Evolutionary conservation across 2,888 invertebrate species (phyloP), one percentile per base, ranked within the genome.

Genomic region (Leptopterna dolabrata): DNA sequence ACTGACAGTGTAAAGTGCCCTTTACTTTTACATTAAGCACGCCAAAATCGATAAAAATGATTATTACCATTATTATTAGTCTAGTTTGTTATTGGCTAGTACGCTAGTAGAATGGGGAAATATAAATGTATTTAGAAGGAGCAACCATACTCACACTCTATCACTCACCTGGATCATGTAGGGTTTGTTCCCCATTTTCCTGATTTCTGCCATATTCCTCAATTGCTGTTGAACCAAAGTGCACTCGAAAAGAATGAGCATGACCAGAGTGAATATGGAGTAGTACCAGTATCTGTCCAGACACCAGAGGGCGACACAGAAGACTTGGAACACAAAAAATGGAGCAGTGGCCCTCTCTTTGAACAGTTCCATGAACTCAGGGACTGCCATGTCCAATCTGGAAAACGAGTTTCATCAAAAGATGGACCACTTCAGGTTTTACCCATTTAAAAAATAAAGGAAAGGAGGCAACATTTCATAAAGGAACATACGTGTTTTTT

Each of bases 281-380:
- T 99, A 99, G 92, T 98, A 97, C 98, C 98, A 98, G 92, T 98
- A 99, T 91, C 98, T 98, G 91, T 99, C 99, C 90, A 99, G 93
- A 92, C 99, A 99, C 99, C 99, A 99, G 1, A 99, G 93, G 14
- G 96, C 97, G 76, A 99, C 99, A 91, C 99, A 99, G 92, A 99
- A 99, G 87, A 99, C 97, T 96, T 99, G 99, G 92, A 99, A 99
- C 6, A 99, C 99, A 92, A 99, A 99, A 92, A 99, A 99, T 0
- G 99, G 99, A 0, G 99, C 99, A 0, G 99, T 99, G 0, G 99
- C 99, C 90, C 99, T 94, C 92, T 99, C 99, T 90, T 96, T 96
- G 91, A 99, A 99, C 24, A 99, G 93, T 92, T 99, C 98, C 93
- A 95, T 94, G 91, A 99, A 99, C 92, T 98, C 97, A 0, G 99